These are phyloP conservation scores for Cricetomys ansorgei DNA, from an alignment of 2,113 vertebrate genomes.

Conservation along the genomic window DNA sequence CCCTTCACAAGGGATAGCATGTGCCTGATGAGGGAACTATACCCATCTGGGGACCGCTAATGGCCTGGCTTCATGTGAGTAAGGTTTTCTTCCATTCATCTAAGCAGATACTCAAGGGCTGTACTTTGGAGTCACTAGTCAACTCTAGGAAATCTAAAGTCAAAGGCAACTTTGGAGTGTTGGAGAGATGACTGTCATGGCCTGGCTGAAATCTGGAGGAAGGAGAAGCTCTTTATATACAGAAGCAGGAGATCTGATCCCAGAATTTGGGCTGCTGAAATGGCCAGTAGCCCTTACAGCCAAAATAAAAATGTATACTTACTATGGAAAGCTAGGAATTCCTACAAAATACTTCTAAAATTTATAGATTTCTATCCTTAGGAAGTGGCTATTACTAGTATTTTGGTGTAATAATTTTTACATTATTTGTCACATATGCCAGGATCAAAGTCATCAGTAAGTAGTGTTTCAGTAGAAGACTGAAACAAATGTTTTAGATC, in stretches of 20 bases:
- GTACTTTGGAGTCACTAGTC: background rate
- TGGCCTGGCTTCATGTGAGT: background rate
- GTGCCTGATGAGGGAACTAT: background rate
- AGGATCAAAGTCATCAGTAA: background rate
- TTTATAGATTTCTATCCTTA: background rate
- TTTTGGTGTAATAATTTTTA: background rate
- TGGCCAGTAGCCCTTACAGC: background rate
- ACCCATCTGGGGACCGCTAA: background rate
- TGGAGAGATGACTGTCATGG: background rate
- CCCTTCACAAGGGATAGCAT: background rate
- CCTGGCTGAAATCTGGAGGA: background rate
- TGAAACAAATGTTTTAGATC: background rate
- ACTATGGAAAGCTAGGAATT: constrained; percentile 5
- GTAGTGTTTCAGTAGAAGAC: background rate
- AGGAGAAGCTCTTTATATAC: background rate
- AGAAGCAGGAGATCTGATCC: background rate
- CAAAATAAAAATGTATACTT: background rate
- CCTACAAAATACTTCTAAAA: background rate
- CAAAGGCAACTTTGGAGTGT: background rate
- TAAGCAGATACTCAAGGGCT: no score
- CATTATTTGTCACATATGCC: background rate
- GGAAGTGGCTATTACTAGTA: background rate
- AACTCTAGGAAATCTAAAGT: background rate
- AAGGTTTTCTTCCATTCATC: background rate
- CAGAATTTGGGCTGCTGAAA: background rate